Conservation (phyloP, 2,113 vertebrate genomes). For the Cynoglossus semilaevis region DNA sequence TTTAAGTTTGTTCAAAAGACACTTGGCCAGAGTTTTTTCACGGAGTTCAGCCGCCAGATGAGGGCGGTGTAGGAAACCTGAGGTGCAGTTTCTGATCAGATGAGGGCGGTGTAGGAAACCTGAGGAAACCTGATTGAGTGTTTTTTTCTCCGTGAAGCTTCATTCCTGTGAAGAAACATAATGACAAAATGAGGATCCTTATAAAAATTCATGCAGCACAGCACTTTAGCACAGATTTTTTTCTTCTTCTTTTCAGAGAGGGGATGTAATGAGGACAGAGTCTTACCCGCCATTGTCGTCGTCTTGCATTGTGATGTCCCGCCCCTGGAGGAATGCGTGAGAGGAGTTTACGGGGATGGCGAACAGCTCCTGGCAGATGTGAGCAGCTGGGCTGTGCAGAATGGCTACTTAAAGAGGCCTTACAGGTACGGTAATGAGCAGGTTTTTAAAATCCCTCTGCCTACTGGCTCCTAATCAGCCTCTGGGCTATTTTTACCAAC, state of each 20-base stretch:
- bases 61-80: no score
- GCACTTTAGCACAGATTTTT: conserved; percentile 41
- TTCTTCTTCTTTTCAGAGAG: conserved; percentile 30
- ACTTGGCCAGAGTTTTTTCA: background rate
- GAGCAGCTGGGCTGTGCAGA: conserved; percentile 67
- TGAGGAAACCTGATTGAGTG: no score
- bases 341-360: conserved; percentile 54
- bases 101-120: no score
- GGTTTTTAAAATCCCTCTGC: conserved; percentile 71
- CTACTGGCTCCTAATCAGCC: conserved; percentile 74
- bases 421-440: conserved; percentile 78
- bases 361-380: conserved; percentile 72
- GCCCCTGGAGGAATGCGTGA: conserved; percentile 61
- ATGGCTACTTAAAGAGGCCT: conserved; percentile 68
- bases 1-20: conserved; percentile 6
- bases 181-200: conserved; percentile 33
- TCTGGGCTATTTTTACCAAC: conserved; percentile 76
- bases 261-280: conserved; percentile 65
- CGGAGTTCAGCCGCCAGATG: no score
- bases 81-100: no score
- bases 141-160: background rate
- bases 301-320: conserved; percentile 55
- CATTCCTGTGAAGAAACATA: conserved; percentile 20
- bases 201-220: conserved; percentile 47
- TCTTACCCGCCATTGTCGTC: conserved; percentile 49